Percentiles rank a stretch among this genome's conserved stretches.
Evolutionary conservation across 2,797 vertebrate genomes (phyloP).

Genomic region (Rhyacichthys aspro): DNA sequence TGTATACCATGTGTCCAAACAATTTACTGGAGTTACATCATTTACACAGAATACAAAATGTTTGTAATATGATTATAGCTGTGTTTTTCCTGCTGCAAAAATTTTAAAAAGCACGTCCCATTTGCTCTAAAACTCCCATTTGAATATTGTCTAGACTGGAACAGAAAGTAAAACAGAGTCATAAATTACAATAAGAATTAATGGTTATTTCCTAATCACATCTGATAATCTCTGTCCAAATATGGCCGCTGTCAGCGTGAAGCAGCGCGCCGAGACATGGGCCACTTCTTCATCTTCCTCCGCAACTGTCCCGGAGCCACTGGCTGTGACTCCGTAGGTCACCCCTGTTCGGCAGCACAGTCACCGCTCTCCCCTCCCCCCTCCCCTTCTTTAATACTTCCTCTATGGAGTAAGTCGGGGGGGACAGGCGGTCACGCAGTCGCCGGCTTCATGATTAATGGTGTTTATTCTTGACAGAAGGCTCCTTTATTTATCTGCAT

Average conservation of each 20-base stretch:
- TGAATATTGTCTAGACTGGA: conserved; percentile 57
- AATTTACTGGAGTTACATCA: too few species aligned
- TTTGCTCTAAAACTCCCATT: conserved; percentile 28
- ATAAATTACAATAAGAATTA: conserved; percentile 59
- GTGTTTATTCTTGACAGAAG: conserved; percentile 99
- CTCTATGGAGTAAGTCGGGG: conserved; percentile 82
- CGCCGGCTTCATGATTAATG: conserved; percentile 99
- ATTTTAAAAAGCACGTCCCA: background rate
- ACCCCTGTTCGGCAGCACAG: conserved; percentile 64
- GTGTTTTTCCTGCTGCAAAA: background rate
- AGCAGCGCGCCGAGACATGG: conserved; percentile 36
- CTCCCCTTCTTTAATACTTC: conserved; percentile 61
- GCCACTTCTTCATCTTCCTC: conserved; percentile 71
- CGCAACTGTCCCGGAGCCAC: conserved; percentile 65
- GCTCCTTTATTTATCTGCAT: conserved; percentile 99
- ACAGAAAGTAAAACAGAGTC: conserved; percentile 35
- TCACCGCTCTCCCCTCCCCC: conserved; percentile 40
- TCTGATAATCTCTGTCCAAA: conserved; percentile 64
- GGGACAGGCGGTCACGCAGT: conserved; percentile 86
- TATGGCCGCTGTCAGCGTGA: conserved; percentile 58
- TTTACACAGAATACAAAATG: too few species aligned
- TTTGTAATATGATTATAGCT: too few species aligned
- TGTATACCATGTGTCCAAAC: too few species aligned
- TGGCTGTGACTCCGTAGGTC: conserved; percentile 74
- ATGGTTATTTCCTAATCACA: conserved; percentile 58